Percentiles rank a stretch among this genome's conserved stretches.
These are phyloP conservation scores for Danionella cerebrum DNA, from an alignment of 2,113 vertebrate genomes.

Conservation along the genomic window DNA sequence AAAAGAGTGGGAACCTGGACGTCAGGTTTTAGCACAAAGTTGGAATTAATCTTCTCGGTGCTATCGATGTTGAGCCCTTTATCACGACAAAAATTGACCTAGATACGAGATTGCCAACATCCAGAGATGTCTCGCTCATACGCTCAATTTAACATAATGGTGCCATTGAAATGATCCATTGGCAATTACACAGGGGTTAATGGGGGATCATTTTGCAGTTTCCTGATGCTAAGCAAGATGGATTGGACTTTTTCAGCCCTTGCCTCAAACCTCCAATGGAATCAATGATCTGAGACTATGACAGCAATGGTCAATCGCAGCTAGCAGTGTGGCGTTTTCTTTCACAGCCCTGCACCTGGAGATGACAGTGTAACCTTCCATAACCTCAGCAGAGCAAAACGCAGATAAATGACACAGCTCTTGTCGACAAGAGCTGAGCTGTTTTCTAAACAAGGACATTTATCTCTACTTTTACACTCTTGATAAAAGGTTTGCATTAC, in stretches of 20 bases:
- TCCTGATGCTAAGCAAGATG: slow-evolving; percentile 62
- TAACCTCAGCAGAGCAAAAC: not conserved
- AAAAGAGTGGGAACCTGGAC: not conserved
- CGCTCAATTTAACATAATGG: slow-evolving; percentile 68
- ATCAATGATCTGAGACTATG: slow-evolving; percentile 37
- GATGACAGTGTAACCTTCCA: not conserved
- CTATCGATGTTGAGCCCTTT: not conserved
- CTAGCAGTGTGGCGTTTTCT: not conserved
- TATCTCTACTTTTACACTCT: no score
- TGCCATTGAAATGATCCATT: slow-evolving; percentile 70
- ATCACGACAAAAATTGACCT: slow-evolving; percentile 1
- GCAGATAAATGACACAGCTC: not conserved
- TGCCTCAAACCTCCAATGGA: slow-evolving; percentile 8
- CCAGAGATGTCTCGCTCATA: slow-evolving; percentile 53
- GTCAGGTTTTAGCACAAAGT: not conserved
- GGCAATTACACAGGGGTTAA: slow-evolving; percentile 69
- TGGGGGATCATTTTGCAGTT: slow-evolving; percentile 68
- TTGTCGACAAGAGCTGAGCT: not conserved
- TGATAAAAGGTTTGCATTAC: no score
- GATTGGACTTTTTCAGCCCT: slow-evolving; percentile 42
- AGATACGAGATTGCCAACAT: slow-evolving; percentile 49
- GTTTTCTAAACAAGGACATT: slow-evolving; percentile 5
- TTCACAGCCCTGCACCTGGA: slow-evolving; percentile 27
- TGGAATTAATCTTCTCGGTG: slow-evolving; percentile 1
- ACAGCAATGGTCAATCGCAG: slow-evolving; percentile 16